Evolutionary conservation across 2,113 vertebrate species (phyloP), one percentile per base, ranked within the genome.

Genomic region (Eubucco bourcierii): DNA sequence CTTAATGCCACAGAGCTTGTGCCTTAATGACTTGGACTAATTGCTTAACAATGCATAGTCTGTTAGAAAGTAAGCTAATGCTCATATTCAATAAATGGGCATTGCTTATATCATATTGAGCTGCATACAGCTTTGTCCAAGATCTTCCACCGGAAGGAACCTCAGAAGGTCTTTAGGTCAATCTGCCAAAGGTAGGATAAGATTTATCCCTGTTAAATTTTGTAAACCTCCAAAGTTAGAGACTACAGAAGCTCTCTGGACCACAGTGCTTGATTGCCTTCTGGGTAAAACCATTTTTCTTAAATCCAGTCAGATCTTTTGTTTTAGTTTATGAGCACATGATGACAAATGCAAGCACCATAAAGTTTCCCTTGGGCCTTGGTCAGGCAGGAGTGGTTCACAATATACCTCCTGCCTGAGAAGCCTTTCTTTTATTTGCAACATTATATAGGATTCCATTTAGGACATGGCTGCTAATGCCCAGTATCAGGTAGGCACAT

Each of bases 401-500:
- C 64, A 59, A 14, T 39, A 33, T 39, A 16, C 33, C 31, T 60
- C 9, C 28, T 77, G 10, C 13, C 46, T 84, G 7, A 81, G 21
- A 90, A 95, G 24, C 20, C 31, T 37, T 53, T 71, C 23, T 31
- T 46, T 25, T 33, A 41, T 55, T 80, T 10, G 5, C 11, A 88
- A 23, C 5, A 19, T 61, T 47, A 21, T 37, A 14, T 10, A 55
- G 2, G 70, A 16, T 33, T 65, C 25, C 52, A 19, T 74, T 70
- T 67, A 88, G 59, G 37, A 52, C 41, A 78, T 67, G 44, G 9
- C 31, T 84, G 25, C 58, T 71, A 56, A 11, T 84, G 37, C 25
- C 10, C 3, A 20, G 1, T 71, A n/a, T 29, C 4, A 5, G 24
- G 28, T 56, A 15, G 0, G 1, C 31, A 31, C 29, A 58, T 19